Conservation (phyloP, 2,113 vertebrate genomes). For the Cochlearius cochlearius region DNA sequence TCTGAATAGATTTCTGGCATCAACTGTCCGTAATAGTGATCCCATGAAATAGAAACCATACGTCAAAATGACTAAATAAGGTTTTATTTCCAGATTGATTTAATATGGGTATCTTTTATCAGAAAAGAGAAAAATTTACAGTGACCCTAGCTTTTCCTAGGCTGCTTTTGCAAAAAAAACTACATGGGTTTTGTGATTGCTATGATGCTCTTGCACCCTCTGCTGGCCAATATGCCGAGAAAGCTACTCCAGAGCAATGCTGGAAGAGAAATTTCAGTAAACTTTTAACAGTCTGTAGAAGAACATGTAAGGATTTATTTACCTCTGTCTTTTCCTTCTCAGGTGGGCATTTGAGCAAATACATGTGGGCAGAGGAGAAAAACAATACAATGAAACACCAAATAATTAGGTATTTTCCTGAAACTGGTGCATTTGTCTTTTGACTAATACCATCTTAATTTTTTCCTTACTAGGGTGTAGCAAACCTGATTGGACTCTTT, state of each 20-base stretch:
- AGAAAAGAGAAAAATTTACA: background rate
- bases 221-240: background rate
- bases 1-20: background rate
- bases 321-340: background rate
- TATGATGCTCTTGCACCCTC: slow-evolving; percentile 12
- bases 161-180: background rate
- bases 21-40: background rate
- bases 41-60: background rate
- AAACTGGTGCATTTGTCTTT: background rate
- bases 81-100: background rate
- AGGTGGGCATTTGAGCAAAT: background rate
- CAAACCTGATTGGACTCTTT: background rate
- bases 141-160: background rate
- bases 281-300: background rate
- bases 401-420: background rate
- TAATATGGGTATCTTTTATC: background rate
- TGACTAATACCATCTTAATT: background rate
- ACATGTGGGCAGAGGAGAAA: background rate
- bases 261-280: background rate
- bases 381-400: background rate
- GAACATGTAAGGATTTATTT: background rate
- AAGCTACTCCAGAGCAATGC: background rate
- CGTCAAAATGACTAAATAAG: background rate
- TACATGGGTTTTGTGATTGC: background rate
- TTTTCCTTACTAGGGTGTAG: background rate